phyloP scores from a whole-genome alignment of 2,113 vertebrate species.

The Syngnathus typhle region DNA sequence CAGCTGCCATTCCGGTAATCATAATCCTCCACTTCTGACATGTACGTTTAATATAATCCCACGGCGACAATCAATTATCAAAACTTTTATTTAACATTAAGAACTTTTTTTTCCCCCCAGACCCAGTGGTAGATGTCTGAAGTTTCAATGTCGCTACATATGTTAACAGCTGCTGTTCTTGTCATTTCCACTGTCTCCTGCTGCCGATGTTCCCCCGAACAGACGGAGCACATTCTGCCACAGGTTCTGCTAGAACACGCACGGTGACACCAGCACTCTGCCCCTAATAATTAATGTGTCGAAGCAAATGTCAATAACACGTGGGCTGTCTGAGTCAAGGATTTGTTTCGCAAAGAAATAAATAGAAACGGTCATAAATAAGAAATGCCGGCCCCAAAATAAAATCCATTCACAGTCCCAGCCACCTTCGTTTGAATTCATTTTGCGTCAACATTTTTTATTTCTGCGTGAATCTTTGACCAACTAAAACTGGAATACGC shows the following conservation, averaged over 20 bases:
- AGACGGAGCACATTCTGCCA: not conserved
- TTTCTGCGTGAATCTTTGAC: not conserved
- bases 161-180: slow-evolving; percentile 17
- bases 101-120: not conserved
- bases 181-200: slow-evolving; percentile 5
- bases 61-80: too few species aligned
- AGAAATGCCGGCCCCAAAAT: slow-evolving; percentile 18
- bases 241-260: not conserved
- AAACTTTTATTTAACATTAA: too few species aligned
- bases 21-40: too few species aligned
- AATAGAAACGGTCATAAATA: not conserved
- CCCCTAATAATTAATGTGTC: slow-evolving; percentile 13
- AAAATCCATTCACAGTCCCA: slow-evolving; percentile 16
- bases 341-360: slow-evolving; percentile 12
- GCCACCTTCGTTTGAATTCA: not conserved
- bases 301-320: slow-evolving; percentile 12
- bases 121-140: not conserved
- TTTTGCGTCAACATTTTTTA: not conserved
- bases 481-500: not conserved
- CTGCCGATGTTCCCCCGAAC: slow-evolving; percentile 6
- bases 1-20: too few species aligned
- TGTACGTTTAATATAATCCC: too few species aligned
- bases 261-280: not conserved
- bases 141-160: slow-evolving; percentile 2
- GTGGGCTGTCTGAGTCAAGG: slow-evolving; percentile 14